Evolutionary conservation across 2,113 vertebrate species (phyloP), one percentile per base, ranked within the genome.

Genomic region (Ochotona princeps): DNA sequence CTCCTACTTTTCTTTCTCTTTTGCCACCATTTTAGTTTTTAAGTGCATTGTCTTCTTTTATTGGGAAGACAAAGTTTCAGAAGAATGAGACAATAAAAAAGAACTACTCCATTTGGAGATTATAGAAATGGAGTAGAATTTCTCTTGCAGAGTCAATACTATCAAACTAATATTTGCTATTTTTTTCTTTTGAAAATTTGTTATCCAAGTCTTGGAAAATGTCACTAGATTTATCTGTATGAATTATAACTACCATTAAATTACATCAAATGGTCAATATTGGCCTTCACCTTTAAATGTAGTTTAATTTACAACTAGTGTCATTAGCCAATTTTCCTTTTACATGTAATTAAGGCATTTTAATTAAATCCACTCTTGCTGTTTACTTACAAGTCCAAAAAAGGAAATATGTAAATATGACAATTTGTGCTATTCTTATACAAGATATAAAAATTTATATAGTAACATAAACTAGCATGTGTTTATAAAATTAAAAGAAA

Each of bases 231-330:
- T 91, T 91, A 94, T 79, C 23, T 78, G 63, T 32, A 80, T 87
- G 83, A 93, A 92, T 79, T 95, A 91, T 80, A 35, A 72, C 13
- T 88, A 66, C 13, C 9, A 49, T 3, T 82, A 32, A 70, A 70
- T 11, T 51, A 75, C 54, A 38, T 91, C 79, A 94, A 86, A 91
- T 12, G 79, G 92, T 90, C 54, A 81, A 80, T 67, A 63, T 73
- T 11, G 4, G 1, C 76, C 35, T 90, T 26, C 85, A 92, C 92
- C 70, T 96, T 57, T 94, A 92, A 94, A 69, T 47, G 51, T 35
- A 51, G 35, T 54, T 30, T 66, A 94, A 85, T 89, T 93, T 95
- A 93, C 49, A 82, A 73, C 54, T 5, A 65, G 2, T 7, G 2
- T 81, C 63, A 73, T 78, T 61, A 18, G 18, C 5, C 30, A 94